Evolutionary conservation across 2,797 vertebrate species (phyloP), one percentile per base, ranked within the genome.

Genomic region (Catamblyrhynchus diadema): DNA sequence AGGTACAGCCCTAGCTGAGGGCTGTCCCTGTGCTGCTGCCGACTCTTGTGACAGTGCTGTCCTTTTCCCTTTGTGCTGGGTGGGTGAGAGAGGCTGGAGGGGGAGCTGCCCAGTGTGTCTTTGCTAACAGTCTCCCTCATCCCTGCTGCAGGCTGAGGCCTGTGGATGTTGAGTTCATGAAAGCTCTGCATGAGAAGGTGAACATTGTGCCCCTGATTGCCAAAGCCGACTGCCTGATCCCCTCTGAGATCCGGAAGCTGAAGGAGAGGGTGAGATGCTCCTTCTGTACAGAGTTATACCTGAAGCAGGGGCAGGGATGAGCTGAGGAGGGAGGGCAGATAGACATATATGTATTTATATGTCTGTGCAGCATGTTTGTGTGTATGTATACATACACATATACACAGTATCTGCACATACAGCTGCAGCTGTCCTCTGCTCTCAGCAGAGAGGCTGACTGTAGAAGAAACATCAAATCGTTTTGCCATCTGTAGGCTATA

Each of bases 111-210:
- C 8, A 2, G 10, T 18, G 7, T 69, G n/a, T 81, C 62, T 33
- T 83, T 54, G 41, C 54, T 93, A 56, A 89, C 20, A 2, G 1
- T 35, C 28, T 37, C 8, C 30, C 28, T 64, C 32, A 25, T 82
- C 67, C 48, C 53, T 88, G 82, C 90, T 82, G 5, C 96, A 99
- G 99, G 42, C 96, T 99, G 92, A 98, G 99, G 88, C 99, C 99
- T 0, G 99, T 99, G 81, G 99, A 99, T 44, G 99, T 99, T 18
- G 99, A 99, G 91, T 99, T 99, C 97, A 99, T 99, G 99, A 99
- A 99, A 96, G 99, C 99, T 15, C 98, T 99, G 61, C 99, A 99
- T 14, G 99, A 99, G 97, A 99, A 99, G 95, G 99, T 99, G 62
- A 99, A 99, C 96, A 99, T 99, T 14, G 99, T 99, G 50, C 99